Conservation (phyloP, 1,140 invertebrate genomes). For the Wasmannia auropunctata region DNA sequence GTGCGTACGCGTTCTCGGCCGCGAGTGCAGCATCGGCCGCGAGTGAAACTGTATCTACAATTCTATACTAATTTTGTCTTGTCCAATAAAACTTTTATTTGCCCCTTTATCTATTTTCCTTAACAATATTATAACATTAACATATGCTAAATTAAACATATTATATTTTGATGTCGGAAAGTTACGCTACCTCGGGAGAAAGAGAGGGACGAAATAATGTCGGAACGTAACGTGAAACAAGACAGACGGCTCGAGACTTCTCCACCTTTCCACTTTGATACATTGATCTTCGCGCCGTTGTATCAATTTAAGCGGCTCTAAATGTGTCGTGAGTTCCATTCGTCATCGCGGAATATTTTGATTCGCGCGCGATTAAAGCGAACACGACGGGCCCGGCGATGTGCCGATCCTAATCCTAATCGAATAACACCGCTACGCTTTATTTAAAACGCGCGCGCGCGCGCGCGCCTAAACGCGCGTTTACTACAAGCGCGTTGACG, state of each 20-base stretch:
- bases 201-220: background rate
- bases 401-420: constrained; percentile 21
- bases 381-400: background rate
- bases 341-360: constrained; percentile 12
- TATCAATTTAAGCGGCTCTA: background rate
- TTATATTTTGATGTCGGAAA: background rate
- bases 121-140: background rate
- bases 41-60: background rate
- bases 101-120: background rate
- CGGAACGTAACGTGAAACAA: background rate
- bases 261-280: background rate
- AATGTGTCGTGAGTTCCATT: background rate
- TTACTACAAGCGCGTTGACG: constrained; percentile 37
- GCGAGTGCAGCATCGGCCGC: too few relatives aligned
- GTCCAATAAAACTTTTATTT: background rate
- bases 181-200: too few relatives aligned
- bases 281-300: background rate
- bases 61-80: background rate
- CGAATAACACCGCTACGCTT: constrained; percentile 26
- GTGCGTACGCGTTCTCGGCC: background rate
- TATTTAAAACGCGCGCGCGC: constrained; percentile 37
- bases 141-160: too few relatives aligned
- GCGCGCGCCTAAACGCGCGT: constrained; percentile 18
- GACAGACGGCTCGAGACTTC: background rate
- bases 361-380: constrained; percentile 4